phyloP scores from a whole-genome alignment of 2,797 vertebrate genomes.

The Acridotheres tristis region DNA sequence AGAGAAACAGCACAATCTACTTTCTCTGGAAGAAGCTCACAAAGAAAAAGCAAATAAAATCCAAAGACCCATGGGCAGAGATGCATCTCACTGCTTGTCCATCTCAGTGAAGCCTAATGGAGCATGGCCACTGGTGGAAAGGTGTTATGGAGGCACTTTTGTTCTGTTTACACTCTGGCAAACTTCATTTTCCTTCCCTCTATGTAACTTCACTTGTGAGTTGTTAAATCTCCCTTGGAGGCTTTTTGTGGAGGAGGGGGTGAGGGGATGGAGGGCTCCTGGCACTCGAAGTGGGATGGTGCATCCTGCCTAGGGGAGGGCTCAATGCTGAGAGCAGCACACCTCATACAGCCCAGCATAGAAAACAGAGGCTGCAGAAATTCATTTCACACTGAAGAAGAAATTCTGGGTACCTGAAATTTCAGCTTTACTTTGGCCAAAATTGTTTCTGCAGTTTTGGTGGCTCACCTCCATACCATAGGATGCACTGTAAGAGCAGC shows the following conservation, averaged over 20 bases:
- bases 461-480: accelerated
- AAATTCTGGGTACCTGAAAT: not conserved
- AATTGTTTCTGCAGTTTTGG: not conserved
- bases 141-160: not conserved
- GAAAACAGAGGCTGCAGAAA: not conserved
- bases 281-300: no score
- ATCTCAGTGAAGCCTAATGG: not conserved
- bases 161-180: not conserved
- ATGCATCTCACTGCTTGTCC: not conserved
- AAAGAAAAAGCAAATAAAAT: not conserved
- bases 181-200: not conserved
- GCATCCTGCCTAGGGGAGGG: not conserved
- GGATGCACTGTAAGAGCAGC: not conserved
- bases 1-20: not conserved
- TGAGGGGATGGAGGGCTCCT: not conserved
- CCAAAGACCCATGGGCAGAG: not conserved
- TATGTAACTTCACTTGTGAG: not conserved
- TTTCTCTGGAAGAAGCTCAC: not conserved
- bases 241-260: not conserved
- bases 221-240: not conserved
- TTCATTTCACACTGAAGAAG: not conserved
- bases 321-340: not conserved
- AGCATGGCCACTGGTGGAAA: not conserved
- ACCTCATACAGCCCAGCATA: not conserved
- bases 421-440: not conserved